A percentile compares a stretch with the other conserved stretches of the same genome.
phyloP scores from a whole-genome alignment of 2,797 vertebrate genomes.

The Hyperoplus immaculatus region DNA sequence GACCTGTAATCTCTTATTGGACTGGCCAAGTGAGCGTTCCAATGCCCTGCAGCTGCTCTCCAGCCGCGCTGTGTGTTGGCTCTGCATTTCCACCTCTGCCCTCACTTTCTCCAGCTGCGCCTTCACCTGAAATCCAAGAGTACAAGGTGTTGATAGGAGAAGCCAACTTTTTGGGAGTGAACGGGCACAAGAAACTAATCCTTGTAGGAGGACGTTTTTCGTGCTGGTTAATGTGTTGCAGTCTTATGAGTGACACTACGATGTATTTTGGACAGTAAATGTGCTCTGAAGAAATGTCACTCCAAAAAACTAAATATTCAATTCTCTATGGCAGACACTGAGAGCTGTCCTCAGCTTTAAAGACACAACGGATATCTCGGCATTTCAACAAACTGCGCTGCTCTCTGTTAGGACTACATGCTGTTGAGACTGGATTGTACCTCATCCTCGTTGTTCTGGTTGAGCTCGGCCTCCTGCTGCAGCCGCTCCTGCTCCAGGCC shows the following conservation, averaged over 20 bases:
- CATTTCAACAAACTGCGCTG: background rate
- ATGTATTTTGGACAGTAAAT: background rate
- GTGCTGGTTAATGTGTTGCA: background rate
- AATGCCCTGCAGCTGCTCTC: constrained; percentile 93
- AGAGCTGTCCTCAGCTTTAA: background rate
- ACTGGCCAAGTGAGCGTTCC: constrained; percentile 92
- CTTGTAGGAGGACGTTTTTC: background rate
- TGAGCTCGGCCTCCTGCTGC: constrained; percentile 89
- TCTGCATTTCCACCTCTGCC: constrained; percentile 91
- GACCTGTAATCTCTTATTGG: constrained; percentile 91
- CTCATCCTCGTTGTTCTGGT: constrained; percentile 91
- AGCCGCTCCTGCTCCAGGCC: constrained; percentile 91
- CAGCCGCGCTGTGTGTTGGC: constrained; percentile 90
- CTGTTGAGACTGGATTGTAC: constrained; percentile 41
- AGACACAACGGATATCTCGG: background rate
- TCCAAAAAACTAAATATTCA: background rate
- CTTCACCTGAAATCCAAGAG: constrained; percentile 73
- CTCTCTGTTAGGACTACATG: constrained; percentile 6
- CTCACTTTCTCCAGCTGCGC: constrained; percentile 90
- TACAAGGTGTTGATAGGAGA: background rate
- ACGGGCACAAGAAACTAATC: background rate
- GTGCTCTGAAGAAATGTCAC: background rate
- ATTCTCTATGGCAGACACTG: background rate
- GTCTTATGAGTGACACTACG: background rate
- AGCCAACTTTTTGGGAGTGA: constrained; percentile 11